Base-by-base conservation (phyloP, 2,797 vertebrate genomes). In the Carcharodon carcharias region DNA sequence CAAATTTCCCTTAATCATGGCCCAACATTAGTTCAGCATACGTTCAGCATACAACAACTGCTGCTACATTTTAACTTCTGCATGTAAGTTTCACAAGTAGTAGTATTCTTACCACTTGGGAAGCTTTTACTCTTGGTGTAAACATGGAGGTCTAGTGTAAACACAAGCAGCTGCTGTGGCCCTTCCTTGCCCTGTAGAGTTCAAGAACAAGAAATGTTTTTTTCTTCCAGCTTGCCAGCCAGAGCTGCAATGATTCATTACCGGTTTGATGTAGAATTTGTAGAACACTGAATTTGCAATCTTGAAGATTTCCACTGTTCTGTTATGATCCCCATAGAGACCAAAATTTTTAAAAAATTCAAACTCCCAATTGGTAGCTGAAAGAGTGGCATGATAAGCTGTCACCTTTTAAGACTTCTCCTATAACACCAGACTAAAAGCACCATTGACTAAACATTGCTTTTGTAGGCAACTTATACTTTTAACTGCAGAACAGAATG, bases 131-230 rank as follows among this genome's bases (percentile, higher is more conserved):
- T 93, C 40, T 16, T 93, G n/a, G 23, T 65, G 21, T 93, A 65
- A 93, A 65, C 61, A 93, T 8, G 40, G 7, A 63, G 18, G 89
- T 21, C 35, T 92, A 61, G 14, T 26, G 21, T 93, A 93, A 93
- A 93, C 21, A 45, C n/a, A 11, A 26, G 91, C 63, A 93, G 91
- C 88, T 93, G n/a, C 45, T 65, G n/a, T 93, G 61, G 61, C 16
- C n/a, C 8, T 21, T 93, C 91, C 67, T 93, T 45, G n/a, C n/a
- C 45, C 18, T 40, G 63, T 40, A 45, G 63, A 93, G n/a, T 67
- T 67, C 91, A 93, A 45, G n/a, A 45, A 8, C 63, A 93, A 93
- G 61, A 93, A 93, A 93, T 65, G 18, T 93, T 67, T 93, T 91
- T 61, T 67, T 92, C 45, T 61, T 40, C 18, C 63, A 65, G 21